Percentiles rank a stretch among this genome's conserved stretches.
phyloP scores from a whole-genome alignment of 1,140 invertebrate species.

The Tetragnatha versicolor region DNA sequence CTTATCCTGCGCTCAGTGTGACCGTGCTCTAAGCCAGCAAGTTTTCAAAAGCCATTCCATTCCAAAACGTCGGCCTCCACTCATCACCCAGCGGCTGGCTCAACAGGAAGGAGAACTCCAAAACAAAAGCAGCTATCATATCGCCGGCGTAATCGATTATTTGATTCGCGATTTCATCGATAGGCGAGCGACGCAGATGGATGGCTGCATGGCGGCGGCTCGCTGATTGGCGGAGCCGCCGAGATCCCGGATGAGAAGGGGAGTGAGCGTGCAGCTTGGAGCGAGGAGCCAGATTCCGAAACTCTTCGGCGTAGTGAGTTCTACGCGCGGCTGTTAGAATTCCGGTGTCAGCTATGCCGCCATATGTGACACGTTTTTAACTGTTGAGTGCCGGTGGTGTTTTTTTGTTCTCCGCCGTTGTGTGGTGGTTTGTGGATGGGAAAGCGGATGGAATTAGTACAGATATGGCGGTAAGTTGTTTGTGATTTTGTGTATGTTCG shows the following conservation, averaged over 20 bases:
- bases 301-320: constrained; percentile 12
- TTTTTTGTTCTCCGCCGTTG: neutral
- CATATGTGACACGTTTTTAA: neutral
- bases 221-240: constrained; percentile 18
- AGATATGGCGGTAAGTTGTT: constrained; percentile 15
- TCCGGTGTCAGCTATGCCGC: neutral
- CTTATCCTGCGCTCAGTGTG: no score
- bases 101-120: no score
- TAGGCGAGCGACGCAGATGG: neutral
- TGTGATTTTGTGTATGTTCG: neutral
- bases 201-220: neutral
- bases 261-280: constrained; percentile 31
- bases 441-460: no score
- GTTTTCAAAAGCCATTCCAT: no score
- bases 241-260: constrained; percentile 13
- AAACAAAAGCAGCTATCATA: no score
- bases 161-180: constrained; percentile 30
- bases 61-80: neutral
- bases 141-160: constrained; percentile 35
- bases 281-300: constrained; percentile 6
- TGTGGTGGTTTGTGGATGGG: neutral
- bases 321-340: neutral
- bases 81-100: no score
- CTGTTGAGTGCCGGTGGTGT: neutral
- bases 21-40: no score